Evolutionary conservation across 2,113 vertebrate genomes (phyloP).

Genomic region (Centrocercus urophasianus): DNA sequence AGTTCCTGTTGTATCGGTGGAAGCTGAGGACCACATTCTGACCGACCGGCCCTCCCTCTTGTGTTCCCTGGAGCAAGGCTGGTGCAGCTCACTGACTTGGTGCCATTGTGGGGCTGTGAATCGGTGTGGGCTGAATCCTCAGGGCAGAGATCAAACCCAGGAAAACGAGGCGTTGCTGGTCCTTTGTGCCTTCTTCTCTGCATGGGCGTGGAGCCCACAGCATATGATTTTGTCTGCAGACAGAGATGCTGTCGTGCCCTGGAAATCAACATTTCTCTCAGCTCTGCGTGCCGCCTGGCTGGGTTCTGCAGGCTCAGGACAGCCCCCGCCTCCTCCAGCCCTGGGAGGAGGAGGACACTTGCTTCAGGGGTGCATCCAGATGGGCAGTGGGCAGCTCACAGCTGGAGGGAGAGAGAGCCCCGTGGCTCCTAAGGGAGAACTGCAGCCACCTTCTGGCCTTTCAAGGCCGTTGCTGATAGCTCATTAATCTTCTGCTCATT

Average conservation of each 20-base stretch:
- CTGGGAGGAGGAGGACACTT: not conserved
- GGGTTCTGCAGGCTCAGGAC: not conserved
- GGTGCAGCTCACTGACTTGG: fast-evolving
- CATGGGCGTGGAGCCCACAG: not conserved
- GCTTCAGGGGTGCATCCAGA: not conserved
- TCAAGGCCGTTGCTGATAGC: not conserved
- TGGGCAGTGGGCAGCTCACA: not conserved
- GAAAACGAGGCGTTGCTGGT: constrained; percentile 17
- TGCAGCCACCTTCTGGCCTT: not conserved
- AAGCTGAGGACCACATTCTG: not conserved
- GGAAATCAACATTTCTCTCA: not conserved
- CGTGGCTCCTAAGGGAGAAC: not conserved
- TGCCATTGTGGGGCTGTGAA: not conserved
- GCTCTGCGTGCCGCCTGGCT: not conserved
- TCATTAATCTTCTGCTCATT: not conserved
- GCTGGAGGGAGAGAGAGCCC: not conserved
- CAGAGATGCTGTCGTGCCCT: not conserved
- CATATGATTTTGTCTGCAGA: not conserved
- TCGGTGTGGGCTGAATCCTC: constrained; percentile 38
- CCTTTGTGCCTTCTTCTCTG: constrained; percentile 52
- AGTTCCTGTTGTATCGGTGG: not conserved
- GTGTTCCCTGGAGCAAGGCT: not conserved
- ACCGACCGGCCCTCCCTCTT: fast-evolving
- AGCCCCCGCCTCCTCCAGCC: not conserved
- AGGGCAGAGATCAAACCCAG: constrained; percentile 59